Evolutionary conservation across 2,888 invertebrate species (phyloP).

Genomic region (Ectobius pallidus): DNA sequence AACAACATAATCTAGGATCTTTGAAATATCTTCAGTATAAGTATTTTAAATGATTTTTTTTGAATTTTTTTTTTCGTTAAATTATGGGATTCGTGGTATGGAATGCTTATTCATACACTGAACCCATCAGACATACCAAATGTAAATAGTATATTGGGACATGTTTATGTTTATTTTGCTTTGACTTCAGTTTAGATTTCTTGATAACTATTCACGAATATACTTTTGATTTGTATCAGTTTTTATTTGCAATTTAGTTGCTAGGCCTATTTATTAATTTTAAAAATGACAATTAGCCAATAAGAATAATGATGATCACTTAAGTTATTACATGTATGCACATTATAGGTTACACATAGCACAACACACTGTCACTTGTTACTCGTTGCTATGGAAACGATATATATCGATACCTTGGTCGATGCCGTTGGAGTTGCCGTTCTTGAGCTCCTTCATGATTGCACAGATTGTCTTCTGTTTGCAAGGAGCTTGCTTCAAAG

Average conservation of each 20-base stretch:
- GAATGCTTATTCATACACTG: too few species aligned
- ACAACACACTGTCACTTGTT: neutral
- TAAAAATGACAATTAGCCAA: neutral
- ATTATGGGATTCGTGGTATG: too few species aligned
- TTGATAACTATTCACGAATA: neutral
- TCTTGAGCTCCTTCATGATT: neutral
- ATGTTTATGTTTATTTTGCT: too few species aligned
- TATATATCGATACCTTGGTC: neutral
- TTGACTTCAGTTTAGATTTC: neutral
- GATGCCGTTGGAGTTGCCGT: neutral
- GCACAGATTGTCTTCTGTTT: too few species aligned
- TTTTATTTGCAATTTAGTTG: too few species aligned
- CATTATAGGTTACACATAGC: neutral
- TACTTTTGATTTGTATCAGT: too few species aligned
- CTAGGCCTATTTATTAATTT: neutral
- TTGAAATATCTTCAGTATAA: too few species aligned
- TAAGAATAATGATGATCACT: neutral
- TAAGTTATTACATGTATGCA: neutral
- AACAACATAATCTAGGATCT: too few species aligned
- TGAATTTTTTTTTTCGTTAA: too few species aligned
- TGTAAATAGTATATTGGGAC: too few species aligned
- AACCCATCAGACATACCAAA: too few species aligned
- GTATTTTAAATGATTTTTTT: too few species aligned
- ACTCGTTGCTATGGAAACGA: neutral
- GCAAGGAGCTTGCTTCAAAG: neutral